A percentile compares a stretch with the other conserved stretches of the same genome.
Evolutionary conservation across 2,113 vertebrate genomes (phyloP).

Genomic region (Hippocampus zosterae): DNA sequence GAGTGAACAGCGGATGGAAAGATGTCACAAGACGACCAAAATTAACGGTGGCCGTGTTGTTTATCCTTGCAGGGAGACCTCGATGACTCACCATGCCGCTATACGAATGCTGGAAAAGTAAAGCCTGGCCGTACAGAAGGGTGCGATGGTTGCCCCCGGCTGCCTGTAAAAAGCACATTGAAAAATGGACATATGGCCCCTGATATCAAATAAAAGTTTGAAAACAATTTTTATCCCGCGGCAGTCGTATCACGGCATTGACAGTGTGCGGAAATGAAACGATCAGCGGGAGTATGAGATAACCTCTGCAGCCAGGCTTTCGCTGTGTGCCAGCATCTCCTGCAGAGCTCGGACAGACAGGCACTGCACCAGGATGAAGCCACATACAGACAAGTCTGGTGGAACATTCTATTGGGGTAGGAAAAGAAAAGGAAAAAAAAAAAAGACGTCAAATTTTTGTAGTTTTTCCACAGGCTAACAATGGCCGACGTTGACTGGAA

Average conservation of each 20-base stretch:
- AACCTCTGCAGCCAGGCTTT: constrained; percentile 48
- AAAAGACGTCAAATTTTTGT: background rate
- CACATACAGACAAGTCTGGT: constrained; percentile 69
- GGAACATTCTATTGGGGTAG: constrained; percentile 68
- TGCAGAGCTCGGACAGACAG: constrained; percentile 74
- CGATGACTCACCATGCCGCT: constrained; percentile 83
- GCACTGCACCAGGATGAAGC: constrained; percentile 69
- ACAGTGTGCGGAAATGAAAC: background rate
- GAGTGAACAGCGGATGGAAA: background rate
- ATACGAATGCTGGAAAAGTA: constrained; percentile 87
- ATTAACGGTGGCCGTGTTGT: background rate
- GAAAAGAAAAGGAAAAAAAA: background rate
- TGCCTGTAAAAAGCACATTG: constrained; percentile 38
- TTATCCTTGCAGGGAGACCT: background rate
- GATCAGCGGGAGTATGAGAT: background rate
- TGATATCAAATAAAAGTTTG: background rate
- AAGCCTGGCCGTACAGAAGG: constrained; percentile 88
- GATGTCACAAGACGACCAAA: background rate
- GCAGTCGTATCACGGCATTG: background rate
- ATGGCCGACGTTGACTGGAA: too few relatives aligned
- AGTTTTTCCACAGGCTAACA: background rate
- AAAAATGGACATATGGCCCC: background rate
- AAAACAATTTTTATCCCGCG: background rate
- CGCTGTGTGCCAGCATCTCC: constrained; percentile 63
- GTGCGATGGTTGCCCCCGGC: constrained; percentile 84